phyloP scores from a whole-genome alignment of 2,888 invertebrate genomes.

The Petrolisthes cinctipes region DNA sequence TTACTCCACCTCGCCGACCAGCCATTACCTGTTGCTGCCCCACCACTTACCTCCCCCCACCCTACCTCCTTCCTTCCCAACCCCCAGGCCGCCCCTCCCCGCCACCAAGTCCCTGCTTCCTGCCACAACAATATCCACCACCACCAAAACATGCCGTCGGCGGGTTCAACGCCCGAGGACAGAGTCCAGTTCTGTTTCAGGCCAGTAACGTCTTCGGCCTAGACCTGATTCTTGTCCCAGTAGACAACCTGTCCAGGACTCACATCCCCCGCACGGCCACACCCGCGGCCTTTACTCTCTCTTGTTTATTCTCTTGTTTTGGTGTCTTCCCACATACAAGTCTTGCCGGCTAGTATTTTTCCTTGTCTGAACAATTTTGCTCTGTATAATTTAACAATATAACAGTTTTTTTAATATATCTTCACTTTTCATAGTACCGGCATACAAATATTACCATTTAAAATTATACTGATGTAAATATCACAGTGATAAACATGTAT shows the following conservation, averaged over 20 bases:
- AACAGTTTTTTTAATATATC: too few relatives aligned
- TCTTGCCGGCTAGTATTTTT: too few relatives aligned
- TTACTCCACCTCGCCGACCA: neutral
- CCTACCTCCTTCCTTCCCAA: neutral
- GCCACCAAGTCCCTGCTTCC: neutral
- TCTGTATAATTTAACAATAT: too few relatives aligned
- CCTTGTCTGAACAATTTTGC: too few relatives aligned
- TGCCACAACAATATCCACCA: slow-evolving; percentile 38
- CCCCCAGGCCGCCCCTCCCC: neutral
- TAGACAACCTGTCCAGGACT: slow-evolving; percentile 38
- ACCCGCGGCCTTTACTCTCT: neutral
- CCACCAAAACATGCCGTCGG: too few relatives aligned
- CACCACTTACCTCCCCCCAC: neutral
- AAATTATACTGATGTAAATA: too few relatives aligned
- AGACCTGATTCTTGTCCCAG: slow-evolving; percentile 47
- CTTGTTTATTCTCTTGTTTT: neutral
- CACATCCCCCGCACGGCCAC: neutral
- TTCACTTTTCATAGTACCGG: too few relatives aligned
- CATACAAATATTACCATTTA: too few relatives aligned
- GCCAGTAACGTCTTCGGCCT: slow-evolving; percentile 36
- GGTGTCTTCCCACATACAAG: too few relatives aligned
- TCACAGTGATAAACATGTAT: too few relatives aligned
- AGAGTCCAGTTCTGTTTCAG: slow-evolving; percentile 46
- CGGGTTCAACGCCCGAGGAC: slow-evolving; percentile 33
- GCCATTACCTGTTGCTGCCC: neutral